Percentiles rank a stretch among this genome's conserved stretches.
These are phyloP conservation scores for Catamblyrhynchus diadema DNA, from an alignment of 2,797 vertebrate species.

Conservation along the genomic window DNA sequence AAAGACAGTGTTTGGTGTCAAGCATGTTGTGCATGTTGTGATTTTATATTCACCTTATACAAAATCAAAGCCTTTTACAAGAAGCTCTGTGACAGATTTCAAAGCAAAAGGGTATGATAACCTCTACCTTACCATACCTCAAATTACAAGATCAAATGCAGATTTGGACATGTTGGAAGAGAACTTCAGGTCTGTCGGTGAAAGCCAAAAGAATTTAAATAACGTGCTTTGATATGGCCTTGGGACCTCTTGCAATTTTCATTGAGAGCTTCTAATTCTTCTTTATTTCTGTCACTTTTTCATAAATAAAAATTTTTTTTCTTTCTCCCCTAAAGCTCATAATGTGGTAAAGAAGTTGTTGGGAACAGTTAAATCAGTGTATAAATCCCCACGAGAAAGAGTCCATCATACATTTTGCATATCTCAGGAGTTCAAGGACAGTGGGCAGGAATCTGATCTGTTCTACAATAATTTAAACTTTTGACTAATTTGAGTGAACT, in stretches of 20 bases:
- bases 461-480: slow-evolving; percentile 10
- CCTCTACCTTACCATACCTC: background rate
- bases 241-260: slow-evolving; percentile 43
- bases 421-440: slow-evolving; percentile 43
- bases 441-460: slow-evolving; percentile 25
- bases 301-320: background rate
- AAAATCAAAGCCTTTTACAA: background rate
- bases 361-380: slow-evolving; percentile 41
- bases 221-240: slow-evolving; percentile 8
- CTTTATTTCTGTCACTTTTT: slow-evolving; percentile 35
- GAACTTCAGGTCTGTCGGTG: background rate
- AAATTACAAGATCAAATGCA: slow-evolving; percentile 32
- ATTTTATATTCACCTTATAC: background rate
- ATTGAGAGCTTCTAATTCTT: slow-evolving; percentile 8
- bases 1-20: background rate
- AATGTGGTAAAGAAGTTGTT: slow-evolving; percentile 29
- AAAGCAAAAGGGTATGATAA: background rate
- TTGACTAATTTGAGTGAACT: slow-evolving; percentile 30
- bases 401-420: slow-evolving; percentile 36
- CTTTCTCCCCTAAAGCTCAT: slow-evolving; percentile 4
- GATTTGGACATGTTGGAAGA: background rate
- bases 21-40: background rate
- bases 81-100: background rate
- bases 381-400: slow-evolving; percentile 49
- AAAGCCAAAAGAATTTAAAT: slow-evolving; percentile 29